Conservation (phyloP, 2,113 vertebrate species). For the Cyanoliseus patagonus region DNA sequence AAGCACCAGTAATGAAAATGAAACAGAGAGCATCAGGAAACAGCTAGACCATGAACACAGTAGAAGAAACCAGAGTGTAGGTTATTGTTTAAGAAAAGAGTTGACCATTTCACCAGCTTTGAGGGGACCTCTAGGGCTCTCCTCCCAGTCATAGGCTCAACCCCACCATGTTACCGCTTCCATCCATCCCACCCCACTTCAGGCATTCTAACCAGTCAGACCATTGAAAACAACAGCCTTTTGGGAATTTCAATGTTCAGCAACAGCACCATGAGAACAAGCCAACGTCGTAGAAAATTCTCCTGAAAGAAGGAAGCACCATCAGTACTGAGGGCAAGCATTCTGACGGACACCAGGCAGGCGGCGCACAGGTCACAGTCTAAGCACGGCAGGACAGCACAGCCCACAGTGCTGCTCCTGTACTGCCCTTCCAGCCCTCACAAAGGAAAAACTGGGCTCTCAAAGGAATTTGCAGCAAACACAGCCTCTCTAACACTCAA, state of each 20-base stretch:
- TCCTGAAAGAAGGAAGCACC: neutral
- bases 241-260: neutral
- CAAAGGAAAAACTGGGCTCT: neutral
- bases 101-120: neutral
- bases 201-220: neutral
- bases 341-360: neutral
- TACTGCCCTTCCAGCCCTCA: neutral
- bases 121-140: neutral
- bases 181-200: neutral
- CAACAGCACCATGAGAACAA: neutral
- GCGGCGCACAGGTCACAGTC: neutral
- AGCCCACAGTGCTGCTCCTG: neutral
- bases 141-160: neutral
- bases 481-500: neutral
- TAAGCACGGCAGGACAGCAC: neutral
- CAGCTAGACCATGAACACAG: neutral
- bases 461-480: neutral
- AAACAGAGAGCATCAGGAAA: neutral
- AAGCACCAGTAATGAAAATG: neutral
- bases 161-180: neutral
- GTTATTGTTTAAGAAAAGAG: neutral
- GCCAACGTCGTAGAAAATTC: neutral
- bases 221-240: neutral
- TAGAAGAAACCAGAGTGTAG: neutral
- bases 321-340: accelerated